Base-by-base conservation (phyloP, 1,140 invertebrate genomes). In the Lepidurus couesii region DNA sequence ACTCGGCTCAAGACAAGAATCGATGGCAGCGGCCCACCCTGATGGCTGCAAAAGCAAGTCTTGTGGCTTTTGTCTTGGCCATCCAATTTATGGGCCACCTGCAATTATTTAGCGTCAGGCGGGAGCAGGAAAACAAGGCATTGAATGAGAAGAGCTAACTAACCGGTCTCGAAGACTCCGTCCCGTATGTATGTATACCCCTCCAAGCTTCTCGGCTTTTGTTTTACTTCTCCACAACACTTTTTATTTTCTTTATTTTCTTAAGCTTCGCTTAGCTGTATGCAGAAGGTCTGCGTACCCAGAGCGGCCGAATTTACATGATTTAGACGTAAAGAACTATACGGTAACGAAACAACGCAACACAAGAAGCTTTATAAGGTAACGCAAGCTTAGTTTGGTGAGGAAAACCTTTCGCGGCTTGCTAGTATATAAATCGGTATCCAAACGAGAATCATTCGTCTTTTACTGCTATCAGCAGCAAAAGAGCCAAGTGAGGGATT, bases 71-170 rank as follows among this genome's bases (percentile, higher is more conserved):
- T 65, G 53, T 65, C 53, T 65, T 65, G 53, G 53, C 16, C 21
- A 65, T 65, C 53, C 53, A 65, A 65, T 65, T 65, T 65, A 65
- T 21, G 53, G 21, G 53, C 53, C 53, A 65, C 53, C 53, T 65
- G 53, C 53, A 65, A 65, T 65, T 65, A 65, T 65, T 65, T 65
- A 65, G 53, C 53, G 53, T 65, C 53, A 65, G 53, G 53, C 53
- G 53, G 53, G 53, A 65, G 53, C 53, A 65, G 21, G 53, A 47
- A 47, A 47, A 65, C 53, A 65, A 65, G 53, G 53, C 53, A 65
- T 9, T 65, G 53, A 65, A 65, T 65, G 53, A 21, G 53, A 13
- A 13, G 53, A 65, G 53, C 53, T 65, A 65, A 65, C 53, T 65
- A 65, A 65, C 53, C 53, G 53, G 53, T 65, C 9, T 7, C 53